Evolutionary conservation across 2,113 vertebrate species (phyloP), one percentile per base, ranked within the genome.

Genomic region (Xenopus borealis): DNA sequence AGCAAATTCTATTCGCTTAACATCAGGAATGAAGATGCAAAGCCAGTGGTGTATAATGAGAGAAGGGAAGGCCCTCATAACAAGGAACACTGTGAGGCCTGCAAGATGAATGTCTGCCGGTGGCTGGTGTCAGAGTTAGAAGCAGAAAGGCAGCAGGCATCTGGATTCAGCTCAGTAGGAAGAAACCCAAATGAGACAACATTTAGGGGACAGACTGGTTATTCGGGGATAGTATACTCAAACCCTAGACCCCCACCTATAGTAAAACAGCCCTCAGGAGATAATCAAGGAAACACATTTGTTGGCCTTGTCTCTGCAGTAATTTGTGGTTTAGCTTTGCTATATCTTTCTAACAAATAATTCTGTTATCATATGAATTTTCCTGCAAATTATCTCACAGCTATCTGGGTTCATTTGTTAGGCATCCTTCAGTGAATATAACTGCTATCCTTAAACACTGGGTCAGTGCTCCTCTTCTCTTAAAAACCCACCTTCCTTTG

Each of bases 11-110:
- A 93, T 19, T 4, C 52, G 4, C 78, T 88, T 75, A 1, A 70
- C 0, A 72, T 79, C 1, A 70, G 17, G 0, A 0, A 44, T 8
- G 2, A 0, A 1, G 1, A 64, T 0, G 58, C 1, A 9, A 1
- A 1, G 0, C 71, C 58, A 17, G 1, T 13, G 3, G 2, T 0
- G 0, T 67, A 78, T 7, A 44, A 18, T 0, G 4, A 64, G 12
- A 18, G 63, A 0, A 79, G 83, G 0, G 64, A 86, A 0, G 91
- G 82, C 19, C 87, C 89, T 0, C 92, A 93, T 19, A 89, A 93
- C 83, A 79, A 62, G 0, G 0, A 2, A 8, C 89, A 89, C 47
- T 94, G 92, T 18, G 92, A 93, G 79, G 92, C 81, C 0, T 93
- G 92, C 74, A 63, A 30, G 0, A 2, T 16, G 45, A 86, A 84